Conservation (phyloP, 2,797 vertebrate genomes). For the Scleropages formosus region DNA sequence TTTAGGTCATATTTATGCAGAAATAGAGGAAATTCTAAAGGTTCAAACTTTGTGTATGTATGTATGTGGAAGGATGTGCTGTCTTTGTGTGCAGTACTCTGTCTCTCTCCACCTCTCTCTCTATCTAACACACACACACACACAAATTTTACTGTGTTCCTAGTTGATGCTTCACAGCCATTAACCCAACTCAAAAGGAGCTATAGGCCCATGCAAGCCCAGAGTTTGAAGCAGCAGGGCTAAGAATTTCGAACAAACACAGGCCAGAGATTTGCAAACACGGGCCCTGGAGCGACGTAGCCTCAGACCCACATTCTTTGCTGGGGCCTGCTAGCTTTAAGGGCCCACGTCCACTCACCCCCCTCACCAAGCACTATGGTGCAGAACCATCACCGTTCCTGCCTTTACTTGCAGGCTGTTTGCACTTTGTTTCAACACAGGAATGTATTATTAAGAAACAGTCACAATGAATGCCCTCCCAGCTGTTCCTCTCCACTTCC, state of each 20-base stretch:
- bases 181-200: background rate
- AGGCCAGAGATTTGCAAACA: background rate
- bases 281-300: background rate
- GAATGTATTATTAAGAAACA: constrained; percentile 75
- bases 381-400: constrained; percentile 51
- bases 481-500: constrained; percentile 74
- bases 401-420: constrained; percentile 56
- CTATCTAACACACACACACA: background rate
- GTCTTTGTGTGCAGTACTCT: background rate
- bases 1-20: too few species aligned
- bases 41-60: background rate
- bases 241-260: background rate
- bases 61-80: background rate
- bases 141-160: background rate
- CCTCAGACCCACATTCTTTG: constrained; percentile 10
- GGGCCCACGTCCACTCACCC: background rate
- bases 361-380: constrained; percentile 27
- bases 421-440: constrained; percentile 58
- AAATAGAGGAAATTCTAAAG: too few species aligned
- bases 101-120: background rate
- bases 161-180: background rate
- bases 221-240: background rate
- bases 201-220: background rate
- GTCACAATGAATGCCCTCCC: constrained; percentile 60
- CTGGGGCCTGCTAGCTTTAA: constrained; percentile 32